phyloP scores from a whole-genome alignment of 2,113 vertebrate species.

The Cheirogaleus medius region DNA sequence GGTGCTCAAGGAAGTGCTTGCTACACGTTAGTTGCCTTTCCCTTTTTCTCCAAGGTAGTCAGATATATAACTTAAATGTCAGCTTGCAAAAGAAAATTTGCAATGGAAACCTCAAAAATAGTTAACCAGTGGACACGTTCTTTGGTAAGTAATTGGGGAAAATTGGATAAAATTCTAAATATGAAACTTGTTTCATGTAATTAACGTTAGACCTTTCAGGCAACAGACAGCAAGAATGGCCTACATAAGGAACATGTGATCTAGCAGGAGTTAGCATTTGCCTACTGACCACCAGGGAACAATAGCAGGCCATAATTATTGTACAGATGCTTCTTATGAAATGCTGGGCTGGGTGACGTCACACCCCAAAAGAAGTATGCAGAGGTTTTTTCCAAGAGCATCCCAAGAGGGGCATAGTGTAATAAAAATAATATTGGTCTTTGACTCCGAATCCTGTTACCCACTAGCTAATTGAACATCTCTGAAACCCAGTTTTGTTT shows the following conservation, averaged over 20 bases:
- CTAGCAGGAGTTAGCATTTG: slow-evolving; percentile 20
- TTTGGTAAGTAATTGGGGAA: neutral
- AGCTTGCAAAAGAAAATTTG: neutral
- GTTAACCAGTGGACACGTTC: neutral
- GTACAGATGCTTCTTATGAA: neutral
- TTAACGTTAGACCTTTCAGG: slow-evolving; percentile 3
- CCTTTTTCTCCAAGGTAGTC: neutral
- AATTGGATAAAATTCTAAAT: neutral
- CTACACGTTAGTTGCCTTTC: neutral
- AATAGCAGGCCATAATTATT: slow-evolving; percentile 12
- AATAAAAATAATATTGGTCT: neutral
- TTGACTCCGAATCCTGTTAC: neutral
- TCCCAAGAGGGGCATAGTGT: neutral
- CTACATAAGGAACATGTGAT: neutral
- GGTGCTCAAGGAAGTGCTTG: neutral
- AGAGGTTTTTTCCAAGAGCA: neutral
- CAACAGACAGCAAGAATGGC: neutral
- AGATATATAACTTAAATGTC: neutral
- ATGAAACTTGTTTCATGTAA: neutral
- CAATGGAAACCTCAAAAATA: neutral
- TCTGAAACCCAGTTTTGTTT: neutral
- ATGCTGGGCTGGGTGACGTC: neutral
- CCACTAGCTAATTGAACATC: neutral
- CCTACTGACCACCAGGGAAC: slow-evolving; percentile 13
- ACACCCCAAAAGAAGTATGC: neutral